phyloP scores from a whole-genome alignment of 2,888 invertebrate genomes.

The Luffia ferchaultella region DNA sequence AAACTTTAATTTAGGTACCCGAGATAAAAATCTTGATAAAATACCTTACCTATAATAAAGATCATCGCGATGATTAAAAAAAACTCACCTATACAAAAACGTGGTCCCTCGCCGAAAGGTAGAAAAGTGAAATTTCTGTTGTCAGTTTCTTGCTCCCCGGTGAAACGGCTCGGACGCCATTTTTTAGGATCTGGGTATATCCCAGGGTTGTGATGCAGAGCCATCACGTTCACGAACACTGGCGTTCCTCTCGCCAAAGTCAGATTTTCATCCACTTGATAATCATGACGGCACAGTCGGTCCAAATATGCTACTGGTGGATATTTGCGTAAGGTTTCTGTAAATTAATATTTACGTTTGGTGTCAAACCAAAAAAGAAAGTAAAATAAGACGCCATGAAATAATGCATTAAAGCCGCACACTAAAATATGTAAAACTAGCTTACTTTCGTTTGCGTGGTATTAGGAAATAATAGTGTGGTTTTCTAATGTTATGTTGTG shows the following conservation, averaged over 20 bases:
- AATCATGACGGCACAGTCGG: conserved; percentile 28
- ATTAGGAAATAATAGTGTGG: no score
- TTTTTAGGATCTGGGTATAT: conserved; percentile 32
- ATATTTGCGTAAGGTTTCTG: conserved; percentile 42
- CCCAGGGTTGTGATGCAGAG: conserved; percentile 33
- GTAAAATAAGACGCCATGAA: no score
- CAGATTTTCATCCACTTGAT: conserved; percentile 30
- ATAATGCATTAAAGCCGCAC: no score
- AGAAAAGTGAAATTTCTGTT: conserved; percentile 34
- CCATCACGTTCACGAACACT: conserved; percentile 35
- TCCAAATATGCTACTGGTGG: conserved; percentile 34
- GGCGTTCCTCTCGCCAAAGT: conserved; percentile 33
- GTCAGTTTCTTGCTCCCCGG: conserved; percentile 25
- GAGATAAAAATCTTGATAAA: no score
- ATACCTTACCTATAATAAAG: no score
- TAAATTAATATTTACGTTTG: conserved; percentile 10
- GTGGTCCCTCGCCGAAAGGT: conserved; percentile 46
- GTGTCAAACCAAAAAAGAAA: neutral
- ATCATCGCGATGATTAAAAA: no score
- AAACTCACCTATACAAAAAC: conserved; percentile 27
- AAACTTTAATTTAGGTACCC: no score
- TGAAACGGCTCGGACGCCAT: conserved; percentile 39
- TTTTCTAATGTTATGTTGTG: no score
- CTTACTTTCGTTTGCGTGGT: no score
- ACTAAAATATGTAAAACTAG: no score